phyloP scores from a whole-genome alignment of 2,888 invertebrate species.

The Thymelicus acteon region DNA sequence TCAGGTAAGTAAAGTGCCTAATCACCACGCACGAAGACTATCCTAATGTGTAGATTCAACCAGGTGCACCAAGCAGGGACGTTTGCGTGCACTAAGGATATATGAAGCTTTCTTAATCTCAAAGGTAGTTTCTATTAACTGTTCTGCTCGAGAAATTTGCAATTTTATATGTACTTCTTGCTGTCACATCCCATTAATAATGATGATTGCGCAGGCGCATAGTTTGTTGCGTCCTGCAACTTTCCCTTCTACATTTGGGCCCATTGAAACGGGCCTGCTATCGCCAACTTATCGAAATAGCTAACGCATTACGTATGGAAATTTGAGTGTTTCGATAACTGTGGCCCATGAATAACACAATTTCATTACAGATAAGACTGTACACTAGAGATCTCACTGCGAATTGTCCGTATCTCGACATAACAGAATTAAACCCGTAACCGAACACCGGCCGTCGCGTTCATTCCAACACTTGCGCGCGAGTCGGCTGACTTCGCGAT shows the following conservation, averaged over 20 bases:
- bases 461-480: constrained; percentile 54
- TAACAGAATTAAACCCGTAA: constrained; percentile 64
- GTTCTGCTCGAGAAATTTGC: too few species aligned
- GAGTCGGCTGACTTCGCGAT: constrained; percentile 55
- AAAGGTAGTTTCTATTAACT: too few species aligned
- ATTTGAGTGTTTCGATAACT: constrained; percentile 36
- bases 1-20: too few species aligned
- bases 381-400: constrained; percentile 38
- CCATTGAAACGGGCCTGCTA: not conserved
- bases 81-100: too few species aligned
- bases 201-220: not conserved
- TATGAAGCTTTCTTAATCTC: too few species aligned
- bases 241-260: not conserved
- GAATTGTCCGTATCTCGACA: constrained; percentile 43
- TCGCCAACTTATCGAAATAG: constrained; percentile 8
- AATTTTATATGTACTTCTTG: too few species aligned
- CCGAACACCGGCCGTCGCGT: constrained; percentile 56
- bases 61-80: too few species aligned
- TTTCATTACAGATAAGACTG: constrained; percentile 34
- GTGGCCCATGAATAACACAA: constrained; percentile 38
- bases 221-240: not conserved
- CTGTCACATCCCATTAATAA: not conserved
- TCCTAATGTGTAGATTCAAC: too few species aligned
- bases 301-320: constrained; percentile 25
- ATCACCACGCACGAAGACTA: too few species aligned